Evolutionary conservation across 2,797 vertebrate genomes (phyloP), one percentile per base, ranked within the genome.

Genomic region (Sebastolobus altivelis): DNA sequence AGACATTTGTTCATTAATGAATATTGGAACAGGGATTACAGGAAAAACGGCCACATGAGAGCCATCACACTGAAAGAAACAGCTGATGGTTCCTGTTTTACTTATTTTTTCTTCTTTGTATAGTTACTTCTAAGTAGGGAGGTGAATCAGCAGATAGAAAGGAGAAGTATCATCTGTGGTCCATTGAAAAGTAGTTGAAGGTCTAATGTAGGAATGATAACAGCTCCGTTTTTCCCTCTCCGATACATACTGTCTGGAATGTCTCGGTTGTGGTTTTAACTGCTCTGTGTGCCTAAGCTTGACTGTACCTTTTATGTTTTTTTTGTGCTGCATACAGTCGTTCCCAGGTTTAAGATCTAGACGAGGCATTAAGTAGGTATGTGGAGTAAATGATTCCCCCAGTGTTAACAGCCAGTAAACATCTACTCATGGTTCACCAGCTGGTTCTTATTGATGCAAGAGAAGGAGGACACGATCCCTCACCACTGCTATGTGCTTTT

Each of bases 381-480:
- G 54, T 12, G 16, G 61, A 76, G 55, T 85, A 67, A 89, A 85
- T 83, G 11, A 88, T 75, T 55, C 37, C 37, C 43, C 16, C 55
- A 52, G 43, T 73, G 71, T 89, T 75, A 88, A 88, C 43, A 58
- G 37, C 56, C 31, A 46, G 68, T 78, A 74, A 81, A 78, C 59
- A 58, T 67, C 54, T 29, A 83, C 63, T 38, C 33, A 18, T 66
- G 52, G 25, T 12, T 74, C 14, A 40, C 54, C 75, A 80, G 79
- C 76, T 89, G 80, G 27, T 86, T 84, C 31, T 80, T 63, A 78
- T 79, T 79, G 59, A 65, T 75, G 69, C 55, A 67, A 60, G 70
- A 66, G 25, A 25, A 25, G 22, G n/a, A 84, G 59, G 77, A 76
- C 43, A 59, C 6, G 0, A 56, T 52, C 55, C 33, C 43, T 25